Evolutionary conservation across 2,797 vertebrate species (phyloP).

Genomic region (Limosa lapponica): DNA sequence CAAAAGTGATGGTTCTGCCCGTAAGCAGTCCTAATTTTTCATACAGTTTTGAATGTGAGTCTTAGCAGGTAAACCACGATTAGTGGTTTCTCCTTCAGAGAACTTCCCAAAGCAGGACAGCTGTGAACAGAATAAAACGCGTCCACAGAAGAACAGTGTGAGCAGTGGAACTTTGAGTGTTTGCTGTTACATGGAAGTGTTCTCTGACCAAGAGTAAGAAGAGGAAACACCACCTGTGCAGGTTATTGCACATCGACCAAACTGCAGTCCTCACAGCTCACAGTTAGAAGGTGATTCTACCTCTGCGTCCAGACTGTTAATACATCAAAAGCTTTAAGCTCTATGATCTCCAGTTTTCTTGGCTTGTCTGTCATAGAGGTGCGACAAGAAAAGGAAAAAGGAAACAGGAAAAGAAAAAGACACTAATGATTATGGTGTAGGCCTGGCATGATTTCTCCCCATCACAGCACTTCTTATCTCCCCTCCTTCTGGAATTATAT

Average conservation of each 20-base stretch:
- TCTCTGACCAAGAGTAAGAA: neutral
- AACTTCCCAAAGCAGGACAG: neutral
- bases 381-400: neutral
- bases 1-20: neutral
- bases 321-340: neutral
- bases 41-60: neutral
- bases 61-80: neutral
- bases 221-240: neutral
- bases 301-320: neutral
- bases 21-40: neutral
- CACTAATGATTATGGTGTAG: neutral
- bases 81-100: neutral
- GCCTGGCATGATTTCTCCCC: neutral
- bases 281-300: neutral
- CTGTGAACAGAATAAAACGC: neutral
- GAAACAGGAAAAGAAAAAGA: neutral
- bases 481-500: neutral
- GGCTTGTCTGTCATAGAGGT: neutral
- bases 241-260: neutral
- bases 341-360: neutral
- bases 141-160: neutral
- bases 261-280: neutral
- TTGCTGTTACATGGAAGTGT: neutral
- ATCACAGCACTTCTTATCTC: neutral
- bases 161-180: neutral